A percentile compares a stretch with the other conserved stretches of the same genome.
These are phyloP conservation scores for Trialeurodes vaporariorum DNA, from an alignment of 1,140 invertebrate genomes.

Conservation along the genomic window DNA sequence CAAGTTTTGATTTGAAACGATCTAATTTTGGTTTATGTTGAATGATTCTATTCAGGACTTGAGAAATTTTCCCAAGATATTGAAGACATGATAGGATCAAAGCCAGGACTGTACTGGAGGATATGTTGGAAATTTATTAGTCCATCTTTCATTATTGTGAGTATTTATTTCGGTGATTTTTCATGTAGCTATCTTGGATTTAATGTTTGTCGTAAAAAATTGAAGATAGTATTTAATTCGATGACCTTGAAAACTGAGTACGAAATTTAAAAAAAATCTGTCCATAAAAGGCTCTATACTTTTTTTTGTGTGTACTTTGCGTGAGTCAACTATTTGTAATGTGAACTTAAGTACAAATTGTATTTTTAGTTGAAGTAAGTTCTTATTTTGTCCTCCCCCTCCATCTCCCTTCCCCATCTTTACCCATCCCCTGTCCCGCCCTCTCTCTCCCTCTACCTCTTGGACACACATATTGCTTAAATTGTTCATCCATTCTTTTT, in stretches of 20 bases:
- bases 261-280: too few species aligned
- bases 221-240: too few species aligned
- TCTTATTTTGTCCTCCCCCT: too few species aligned
- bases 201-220: not conserved
- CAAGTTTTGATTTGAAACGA: too few species aligned
- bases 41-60: too few species aligned
- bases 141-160: slow-evolving; percentile 49
- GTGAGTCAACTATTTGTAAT: slow-evolving; percentile 2
- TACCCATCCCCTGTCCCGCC: too few species aligned
- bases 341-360: not conserved
- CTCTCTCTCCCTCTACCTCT: too few species aligned
- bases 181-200: not conserved
- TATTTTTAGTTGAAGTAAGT: too few species aligned
- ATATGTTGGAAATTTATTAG: slow-evolving; percentile 52
- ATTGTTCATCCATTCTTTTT: not conserved
- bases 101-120: slow-evolving; percentile 47
- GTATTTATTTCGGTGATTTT: slow-evolving; percentile 21
- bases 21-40: too few species aligned
- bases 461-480: too few species aligned
- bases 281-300: not conserved
- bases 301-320: not conserved
- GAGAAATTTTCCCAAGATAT: slow-evolving; percentile 42
- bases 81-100: slow-evolving; percentile 45
- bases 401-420: too few species aligned
- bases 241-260: too few species aligned